Conservation (phyloP, 2,113 vertebrate species). For the Odontophorus gujanensis region DNA sequence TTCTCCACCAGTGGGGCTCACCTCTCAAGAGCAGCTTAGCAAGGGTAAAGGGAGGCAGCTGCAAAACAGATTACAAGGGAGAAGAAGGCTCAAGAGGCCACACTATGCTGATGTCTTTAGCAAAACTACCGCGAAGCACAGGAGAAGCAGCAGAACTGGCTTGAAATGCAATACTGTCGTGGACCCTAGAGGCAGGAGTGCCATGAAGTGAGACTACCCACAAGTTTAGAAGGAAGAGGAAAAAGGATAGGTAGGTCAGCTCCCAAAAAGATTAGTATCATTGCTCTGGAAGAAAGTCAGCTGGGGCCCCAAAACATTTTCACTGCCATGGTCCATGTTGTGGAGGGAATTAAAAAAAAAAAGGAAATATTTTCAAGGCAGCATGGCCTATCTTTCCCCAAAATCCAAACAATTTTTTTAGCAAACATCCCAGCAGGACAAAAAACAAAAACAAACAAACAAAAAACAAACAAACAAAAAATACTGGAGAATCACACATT, state of each 20-base stretch:
- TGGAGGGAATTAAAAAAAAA: not conserved
- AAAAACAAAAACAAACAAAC: not conserved
- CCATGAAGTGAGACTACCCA: not conserved
- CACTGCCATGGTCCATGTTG: rapidly evolving
- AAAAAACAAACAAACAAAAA: too few relatives aligned
- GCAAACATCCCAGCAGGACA: not conserved
- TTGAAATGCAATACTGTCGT: not conserved
- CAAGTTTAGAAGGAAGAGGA: not conserved
- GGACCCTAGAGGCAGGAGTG: not conserved
- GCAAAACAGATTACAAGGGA: not conserved
- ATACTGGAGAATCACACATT: not conserved
- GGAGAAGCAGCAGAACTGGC: not conserved
- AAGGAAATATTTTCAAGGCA: not conserved
- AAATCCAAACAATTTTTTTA: slow-evolving; percentile 2
- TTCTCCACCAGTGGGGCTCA: not conserved
- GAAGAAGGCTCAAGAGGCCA: not conserved
- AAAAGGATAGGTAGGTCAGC: not conserved
- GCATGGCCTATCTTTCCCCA: not conserved
- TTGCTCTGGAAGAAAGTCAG: not conserved
- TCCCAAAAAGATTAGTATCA: not conserved
- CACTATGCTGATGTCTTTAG: not conserved
- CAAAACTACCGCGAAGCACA: not conserved
- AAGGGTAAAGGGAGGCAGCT: not conserved
- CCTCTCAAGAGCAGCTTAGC: not conserved
- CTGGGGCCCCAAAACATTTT: not conserved